Evolutionary conservation across 2,113 vertebrate species (phyloP), one percentile per base, ranked within the genome.

Genomic region (Varanus salvator): DNA sequence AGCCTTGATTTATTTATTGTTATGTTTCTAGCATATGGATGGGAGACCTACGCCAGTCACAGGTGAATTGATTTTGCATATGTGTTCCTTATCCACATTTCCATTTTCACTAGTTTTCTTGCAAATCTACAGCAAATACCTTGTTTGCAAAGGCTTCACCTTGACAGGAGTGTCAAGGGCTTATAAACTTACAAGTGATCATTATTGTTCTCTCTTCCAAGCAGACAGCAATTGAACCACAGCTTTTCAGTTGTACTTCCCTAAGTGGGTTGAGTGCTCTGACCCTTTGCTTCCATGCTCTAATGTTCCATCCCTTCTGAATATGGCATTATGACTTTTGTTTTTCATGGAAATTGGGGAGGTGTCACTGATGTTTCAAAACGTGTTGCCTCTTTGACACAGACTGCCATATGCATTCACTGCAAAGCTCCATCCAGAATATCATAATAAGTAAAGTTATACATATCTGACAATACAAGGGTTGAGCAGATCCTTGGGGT

Each of bases 401-500:
- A 0, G 83, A 17, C 48, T 75, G 72, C 89, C 80, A 84, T 54
- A 48, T 44, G 50, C 90, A 83, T 83, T 31, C 31, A 64, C 6
- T 84, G 71, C 15, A 90, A 92, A 92, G 71, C 29, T 60, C 27
- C 92, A 68, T 85, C 75, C 93, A 54, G 38, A 91, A 27, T 64
- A 93, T 71, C n/a, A 76, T 89, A 92, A 90, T 72, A 90, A 92
- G 89, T 84, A 90, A 48, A 91, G 25, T 17, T 75, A 92, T 34
- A 80, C 91, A 86, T 81, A 94, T 93, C 76, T 48, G 92, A 89
- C 76, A 87, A 71, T 68, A 87, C 31, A 92, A 90, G 87, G 34
- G 83, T 75, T 85, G 72, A 92, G 94, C 93, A 92, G 91, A 94
- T 88, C 91, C 90, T 93, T 93, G 93, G 93, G 89, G 87, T 93